phyloP scores from a whole-genome alignment of 2,797 vertebrate species.

The Darevskia nairensis region DNA sequence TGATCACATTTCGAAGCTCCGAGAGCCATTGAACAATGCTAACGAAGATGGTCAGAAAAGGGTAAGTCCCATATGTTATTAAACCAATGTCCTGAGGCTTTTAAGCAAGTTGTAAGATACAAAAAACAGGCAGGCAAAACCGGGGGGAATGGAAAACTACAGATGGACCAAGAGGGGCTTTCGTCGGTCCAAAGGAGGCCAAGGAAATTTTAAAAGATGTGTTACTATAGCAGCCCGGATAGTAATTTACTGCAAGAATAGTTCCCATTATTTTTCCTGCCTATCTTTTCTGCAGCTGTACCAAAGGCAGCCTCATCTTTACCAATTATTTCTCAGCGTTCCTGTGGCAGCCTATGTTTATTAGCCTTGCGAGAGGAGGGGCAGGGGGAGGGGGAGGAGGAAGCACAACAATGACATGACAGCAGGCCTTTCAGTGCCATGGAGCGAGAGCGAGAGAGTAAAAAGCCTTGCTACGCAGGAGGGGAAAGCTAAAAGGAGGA shows the following conservation, averaged over 20 bases:
- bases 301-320: constrained; percentile 64
- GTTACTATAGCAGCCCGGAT: constrained; percentile 74
- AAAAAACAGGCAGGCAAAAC: background rate
- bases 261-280: constrained; percentile 66
- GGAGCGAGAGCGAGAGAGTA: background rate
- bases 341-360: background rate
- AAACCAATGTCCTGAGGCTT: too few relatives aligned
- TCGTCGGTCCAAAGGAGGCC: constrained; percentile 61
- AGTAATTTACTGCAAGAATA: constrained; percentile 62
- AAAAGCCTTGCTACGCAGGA: background rate
- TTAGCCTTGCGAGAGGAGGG: background rate
- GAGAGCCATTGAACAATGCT: too few relatives aligned
- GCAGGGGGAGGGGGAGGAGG: background rate
- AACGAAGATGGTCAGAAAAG: too few relatives aligned
- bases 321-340: constrained; percentile 53
- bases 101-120: rapidly evolving
- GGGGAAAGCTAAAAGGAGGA: background rate
- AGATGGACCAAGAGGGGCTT: constrained; percentile 48
- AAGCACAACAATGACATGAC: rapidly evolving
- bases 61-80: too few relatives aligned
- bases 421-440: rapidly evolving
- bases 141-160: constrained; percentile 69
- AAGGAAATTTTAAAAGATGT: constrained; percentile 51
- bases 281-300: constrained; percentile 56
- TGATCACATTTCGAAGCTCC: too few relatives aligned